phyloP scores from a whole-genome alignment of 2,888 invertebrate species.

The Machimus rusticus region DNA sequence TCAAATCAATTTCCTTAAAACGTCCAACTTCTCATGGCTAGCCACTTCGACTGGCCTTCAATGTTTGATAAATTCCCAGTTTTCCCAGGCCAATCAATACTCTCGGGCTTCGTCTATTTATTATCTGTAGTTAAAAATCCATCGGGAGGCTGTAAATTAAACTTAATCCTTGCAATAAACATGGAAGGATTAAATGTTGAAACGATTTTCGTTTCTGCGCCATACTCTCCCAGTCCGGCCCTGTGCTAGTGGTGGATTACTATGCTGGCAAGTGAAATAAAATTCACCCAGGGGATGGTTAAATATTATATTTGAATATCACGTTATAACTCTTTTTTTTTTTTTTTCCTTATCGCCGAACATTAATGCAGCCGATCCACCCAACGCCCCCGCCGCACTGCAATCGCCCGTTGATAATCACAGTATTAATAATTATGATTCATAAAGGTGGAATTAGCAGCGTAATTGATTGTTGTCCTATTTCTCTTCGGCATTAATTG shows the following conservation, averaged over 20 bases:
- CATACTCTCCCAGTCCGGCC: neutral
- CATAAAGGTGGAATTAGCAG: neutral
- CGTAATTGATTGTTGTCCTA: neutral
- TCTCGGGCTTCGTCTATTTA: neutral
- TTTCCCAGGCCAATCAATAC: neutral
- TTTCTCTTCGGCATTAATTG: neutral
- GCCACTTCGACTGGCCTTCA: neutral
- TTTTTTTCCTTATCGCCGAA: neutral
- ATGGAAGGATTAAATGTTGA: conserved; percentile 1
- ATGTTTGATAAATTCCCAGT: neutral
- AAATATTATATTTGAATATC: neutral
- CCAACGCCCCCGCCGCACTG: neutral
- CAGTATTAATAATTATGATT: neutral
- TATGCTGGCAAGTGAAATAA: neutral
- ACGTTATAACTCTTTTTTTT: neutral
- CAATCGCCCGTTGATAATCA: neutral
- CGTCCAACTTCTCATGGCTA: neutral
- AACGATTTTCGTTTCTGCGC: neutral
- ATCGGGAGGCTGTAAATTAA: conserved; percentile 1
- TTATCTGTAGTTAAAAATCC: conserved; percentile 11
- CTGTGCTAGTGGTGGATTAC: neutral
- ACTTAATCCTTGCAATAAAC: conserved; percentile 10
- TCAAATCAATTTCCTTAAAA: neutral
- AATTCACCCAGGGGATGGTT: neutral
- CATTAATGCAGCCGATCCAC: neutral